A percentile compares a stretch with the other conserved stretches of the same genome.
These are phyloP conservation scores for Raphicerus campestris DNA, from an alignment of 2,113 vertebrate genomes.

Conservation along the genomic window DNA sequence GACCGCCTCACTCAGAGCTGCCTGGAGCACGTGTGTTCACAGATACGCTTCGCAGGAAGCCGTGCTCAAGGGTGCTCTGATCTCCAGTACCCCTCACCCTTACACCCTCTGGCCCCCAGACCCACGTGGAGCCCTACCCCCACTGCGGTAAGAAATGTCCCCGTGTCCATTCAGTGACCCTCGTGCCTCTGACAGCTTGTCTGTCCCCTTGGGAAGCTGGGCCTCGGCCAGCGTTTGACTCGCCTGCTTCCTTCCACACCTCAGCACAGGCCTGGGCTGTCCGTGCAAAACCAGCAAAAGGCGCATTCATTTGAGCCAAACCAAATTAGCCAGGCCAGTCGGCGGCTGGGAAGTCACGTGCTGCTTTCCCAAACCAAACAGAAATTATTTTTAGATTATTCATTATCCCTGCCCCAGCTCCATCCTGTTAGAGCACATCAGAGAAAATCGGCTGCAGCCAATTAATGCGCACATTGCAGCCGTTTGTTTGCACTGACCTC, in stretches of 20 bases:
- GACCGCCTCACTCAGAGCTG: neutral
- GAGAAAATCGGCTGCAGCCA: conserved; percentile 13
- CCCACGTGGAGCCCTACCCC: neutral
- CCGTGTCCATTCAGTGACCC: accelerated
- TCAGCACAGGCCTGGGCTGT: conserved; percentile 3
- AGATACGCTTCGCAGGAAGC: neutral
- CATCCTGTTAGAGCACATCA: conserved; percentile 22
- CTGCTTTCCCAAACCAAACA: conserved; percentile 58
- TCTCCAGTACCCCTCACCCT: neutral
- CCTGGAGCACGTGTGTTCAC: neutral
- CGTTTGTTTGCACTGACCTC: neutral
- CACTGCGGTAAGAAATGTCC: neutral
- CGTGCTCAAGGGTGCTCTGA: neutral
- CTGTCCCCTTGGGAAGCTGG: neutral
- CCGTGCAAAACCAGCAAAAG: neutral
- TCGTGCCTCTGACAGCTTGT: neutral
- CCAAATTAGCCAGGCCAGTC: conserved; percentile 50
- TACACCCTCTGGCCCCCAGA: neutral
- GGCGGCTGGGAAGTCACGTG: conserved; percentile 57
- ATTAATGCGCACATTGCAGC: neutral
- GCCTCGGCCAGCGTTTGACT: neutral
- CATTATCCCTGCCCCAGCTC: conserved; percentile 33
- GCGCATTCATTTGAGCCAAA: conserved; percentile 48
- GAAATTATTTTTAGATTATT: conserved; percentile 56
- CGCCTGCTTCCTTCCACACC: neutral